These are phyloP conservation scores for Argya squamiceps DNA, from an alignment of 2,797 vertebrate genomes.

Conservation along the genomic window DNA sequence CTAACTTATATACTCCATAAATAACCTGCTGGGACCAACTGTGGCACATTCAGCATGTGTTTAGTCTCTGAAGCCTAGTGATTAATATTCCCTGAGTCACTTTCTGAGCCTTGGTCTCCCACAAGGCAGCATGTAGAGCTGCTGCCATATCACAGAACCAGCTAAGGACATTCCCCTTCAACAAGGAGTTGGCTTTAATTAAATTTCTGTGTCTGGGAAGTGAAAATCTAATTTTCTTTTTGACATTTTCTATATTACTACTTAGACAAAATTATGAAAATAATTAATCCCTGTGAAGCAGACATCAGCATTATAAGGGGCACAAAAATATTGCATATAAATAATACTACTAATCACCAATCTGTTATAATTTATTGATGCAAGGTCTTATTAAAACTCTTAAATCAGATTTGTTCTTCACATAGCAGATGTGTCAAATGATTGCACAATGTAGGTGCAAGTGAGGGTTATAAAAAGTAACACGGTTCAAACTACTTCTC, in stretches of 20 bases:
- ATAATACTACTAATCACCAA: constrained; percentile 66
- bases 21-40: constrained; percentile 31
- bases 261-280: constrained; percentile 67
- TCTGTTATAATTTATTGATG: constrained; percentile 62
- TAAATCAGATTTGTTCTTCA: constrained; percentile 50
- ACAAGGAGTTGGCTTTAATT: constrained; percentile 61
- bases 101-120: constrained; percentile 55
- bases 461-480: constrained; percentile 17
- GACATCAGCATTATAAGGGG: constrained; percentile 40
- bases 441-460: constrained; percentile 21
- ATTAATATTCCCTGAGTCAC: constrained; percentile 57
- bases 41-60: constrained; percentile 24
- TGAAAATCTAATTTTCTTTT: constrained; percentile 72
- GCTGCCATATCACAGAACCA: constrained; percentile 30
- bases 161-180: constrained; percentile 60
- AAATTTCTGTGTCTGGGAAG: constrained; percentile 59
- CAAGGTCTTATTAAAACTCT: constrained; percentile 58
- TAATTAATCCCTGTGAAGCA: constrained; percentile 69
- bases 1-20: not conserved
- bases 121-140: constrained; percentile 31
- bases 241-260: constrained; percentile 67
- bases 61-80: constrained; percentile 1
- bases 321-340: constrained; percentile 63
- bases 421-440: constrained; percentile 38
- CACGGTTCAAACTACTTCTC: not conserved